Base-by-base conservation (phyloP, 2,113 vertebrate genomes). In the Nothoprocta pentlandii region DNA sequence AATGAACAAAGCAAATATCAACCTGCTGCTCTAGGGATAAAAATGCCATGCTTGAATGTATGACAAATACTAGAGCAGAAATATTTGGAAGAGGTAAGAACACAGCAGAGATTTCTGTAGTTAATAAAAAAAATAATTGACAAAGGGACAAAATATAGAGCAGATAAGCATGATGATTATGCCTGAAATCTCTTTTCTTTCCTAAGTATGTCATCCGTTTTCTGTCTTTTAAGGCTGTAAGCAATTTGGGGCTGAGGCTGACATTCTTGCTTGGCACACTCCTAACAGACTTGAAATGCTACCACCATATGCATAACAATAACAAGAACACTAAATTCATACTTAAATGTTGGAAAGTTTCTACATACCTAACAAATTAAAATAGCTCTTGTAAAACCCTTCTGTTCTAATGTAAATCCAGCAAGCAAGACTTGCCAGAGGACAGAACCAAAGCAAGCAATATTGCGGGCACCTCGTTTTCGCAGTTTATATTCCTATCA, bases 191-290 rank as follows among this genome's bases (percentile, higher is more conserved):
- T 84, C 56, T 0, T 70, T 76, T 82, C n/a, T 58, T 21, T 63
- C 39, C 47, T n/a, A 36, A 41, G n/a, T 23, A 30, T 47, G 88
- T 92, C 62, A 86, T 93, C 87, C 93, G 87, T 85, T 94, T 96
- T 95, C 77, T 93, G 69, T 92, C 63, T 46, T 44, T 34, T 49
- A 46, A 54, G 49, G 87, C 64, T 66, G 42, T 28, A 95, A 89
- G 36, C 44, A 95, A 90, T 74, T 73, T 81, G 66, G 70, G 67
- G 46, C 53, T 94, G 74, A 95, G 85, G 63, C 16, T 2, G 21
- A 73, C 47, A 75, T 80, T 90, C 44, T 91, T 90, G 69, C 66
- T 94, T 87, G 90, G 74, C 83, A 86, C 83, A 64, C 69, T 86
- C 69, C 62, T 84, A 88, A 61, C 82, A 86, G 82, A 70, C 26